These are phyloP conservation scores for Planiliza haematocheilus DNA, from an alignment of 2,113 vertebrate genomes.

Conservation along the genomic window DNA sequence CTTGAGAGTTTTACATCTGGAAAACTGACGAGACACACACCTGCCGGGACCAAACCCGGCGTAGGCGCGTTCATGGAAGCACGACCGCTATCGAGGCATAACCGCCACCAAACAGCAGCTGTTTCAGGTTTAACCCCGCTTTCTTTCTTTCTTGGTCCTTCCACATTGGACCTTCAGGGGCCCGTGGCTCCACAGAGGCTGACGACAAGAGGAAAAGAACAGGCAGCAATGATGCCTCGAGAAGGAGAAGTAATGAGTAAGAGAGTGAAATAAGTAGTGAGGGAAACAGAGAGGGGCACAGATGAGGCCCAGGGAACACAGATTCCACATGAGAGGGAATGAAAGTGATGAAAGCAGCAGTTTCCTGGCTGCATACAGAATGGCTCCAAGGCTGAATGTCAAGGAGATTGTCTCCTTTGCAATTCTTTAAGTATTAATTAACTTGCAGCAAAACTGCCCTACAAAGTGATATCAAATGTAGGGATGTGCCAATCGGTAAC, in stretches of 20 bases:
- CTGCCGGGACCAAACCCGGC: not conserved
- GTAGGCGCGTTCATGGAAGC: not conserved
- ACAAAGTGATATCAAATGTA: not conserved
- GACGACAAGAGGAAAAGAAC: not conserved
- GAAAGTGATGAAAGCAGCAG: slow-evolving; percentile 41
- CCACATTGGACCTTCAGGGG: not conserved
- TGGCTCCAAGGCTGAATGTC: slow-evolving; percentile 14
- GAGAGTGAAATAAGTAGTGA: slow-evolving; percentile 8
- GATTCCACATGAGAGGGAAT: not conserved
- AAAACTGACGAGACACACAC: too few relatives aligned
- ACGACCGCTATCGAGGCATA: not conserved
- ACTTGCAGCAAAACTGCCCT: slow-evolving; percentile 15
- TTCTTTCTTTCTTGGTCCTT: not conserved
- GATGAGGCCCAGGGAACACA: slow-evolving; percentile 1
- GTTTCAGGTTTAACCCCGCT: not conserved
- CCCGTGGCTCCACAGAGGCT: not conserved
- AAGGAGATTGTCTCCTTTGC: slow-evolving; percentile 13
- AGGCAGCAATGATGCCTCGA: slow-evolving; percentile 18
- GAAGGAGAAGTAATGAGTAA: slow-evolving; percentile 1
- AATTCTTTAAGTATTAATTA: slow-evolving; percentile 23
- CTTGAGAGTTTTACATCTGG: too few relatives aligned
- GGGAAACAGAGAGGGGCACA: not conserved
- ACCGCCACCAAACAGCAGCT: slow-evolving; percentile 9
- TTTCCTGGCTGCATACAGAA: slow-evolving; percentile 27
- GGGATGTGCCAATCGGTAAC: too few relatives aligned